Conservation (phyloP, 1,140 invertebrate species). For the Hermetia illucens region DNA sequence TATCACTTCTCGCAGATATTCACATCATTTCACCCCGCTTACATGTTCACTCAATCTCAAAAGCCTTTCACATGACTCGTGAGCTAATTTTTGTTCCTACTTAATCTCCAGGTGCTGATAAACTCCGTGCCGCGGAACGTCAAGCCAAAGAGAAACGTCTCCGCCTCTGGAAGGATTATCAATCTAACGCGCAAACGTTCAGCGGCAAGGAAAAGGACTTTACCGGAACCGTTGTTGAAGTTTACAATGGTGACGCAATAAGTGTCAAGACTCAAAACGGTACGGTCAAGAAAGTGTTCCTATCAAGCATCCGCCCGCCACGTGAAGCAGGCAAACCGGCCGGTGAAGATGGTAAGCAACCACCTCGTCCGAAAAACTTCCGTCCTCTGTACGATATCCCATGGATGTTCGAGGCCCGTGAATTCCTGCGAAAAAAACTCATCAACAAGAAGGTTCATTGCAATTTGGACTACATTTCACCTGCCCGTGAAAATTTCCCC, state of each 20-base stretch:
- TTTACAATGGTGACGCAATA: conserved; percentile 87
- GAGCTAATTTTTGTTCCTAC: conserved; percentile 3
- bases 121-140: conserved; percentile 70
- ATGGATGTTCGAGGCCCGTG: conserved; percentile 95
- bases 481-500: conserved; percentile 79
- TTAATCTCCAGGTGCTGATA: conserved; percentile 49
- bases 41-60: conserved; percentile 11
- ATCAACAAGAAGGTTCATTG: conserved; percentile 93
- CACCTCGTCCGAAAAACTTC: conserved; percentile 46
- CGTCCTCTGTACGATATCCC: conserved; percentile 93
- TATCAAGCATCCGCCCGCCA: conserved; percentile 89
- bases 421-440: conserved; percentile 90
- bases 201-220: conserved; percentile 74
- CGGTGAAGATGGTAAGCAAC: conserved; percentile 36
- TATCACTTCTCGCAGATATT: conserved; percentile 8
- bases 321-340: conserved; percentile 40
- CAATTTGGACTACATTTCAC: conserved; percentile 91
- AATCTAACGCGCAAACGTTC: conserved; percentile 46
- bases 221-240: conserved; percentile 74
- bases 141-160: conserved; percentile 76
- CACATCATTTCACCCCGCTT: conserved; percentile 30
- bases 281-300: conserved; percentile 79
- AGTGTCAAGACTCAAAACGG: conserved; percentile 69
- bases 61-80: neutral
- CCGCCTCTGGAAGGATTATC: conserved; percentile 80